A percentile compares a stretch with the other conserved stretches of the same genome.
Conservation (phyloP, 2,113 vertebrate species). For the Narcine bancroftii region DNA sequence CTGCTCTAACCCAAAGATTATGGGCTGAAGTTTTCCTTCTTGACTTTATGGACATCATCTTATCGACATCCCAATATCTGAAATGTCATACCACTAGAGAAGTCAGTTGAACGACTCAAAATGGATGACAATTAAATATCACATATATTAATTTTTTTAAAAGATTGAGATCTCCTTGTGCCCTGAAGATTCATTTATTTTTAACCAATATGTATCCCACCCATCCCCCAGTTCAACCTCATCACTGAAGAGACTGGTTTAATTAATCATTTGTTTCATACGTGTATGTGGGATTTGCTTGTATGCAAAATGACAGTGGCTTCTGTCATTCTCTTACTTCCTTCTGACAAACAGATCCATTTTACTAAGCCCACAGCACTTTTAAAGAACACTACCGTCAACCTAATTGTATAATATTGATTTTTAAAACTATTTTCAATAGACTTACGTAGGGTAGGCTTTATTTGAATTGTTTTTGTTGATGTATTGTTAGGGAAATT, state of each 20-base stretch:
- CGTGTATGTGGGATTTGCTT: not conserved
- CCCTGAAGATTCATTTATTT: not conserved
- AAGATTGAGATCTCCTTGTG: not conserved
- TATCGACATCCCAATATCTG: not conserved
- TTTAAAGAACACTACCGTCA: not conserved
- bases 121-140: not conserved
- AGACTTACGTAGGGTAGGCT: not conserved
- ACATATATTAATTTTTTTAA: not conserved
- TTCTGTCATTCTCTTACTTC: not conserved
- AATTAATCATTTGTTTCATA: not conserved
- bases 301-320: not conserved
- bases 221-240: not conserved
- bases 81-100: not conserved
- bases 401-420: not conserved
- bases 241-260: not conserved
- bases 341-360: not conserved
- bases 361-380: not conserved
- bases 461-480: not conserved
- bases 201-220: not conserved
- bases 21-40: not conserved
- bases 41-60: not conserved
- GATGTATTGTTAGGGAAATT: not conserved
- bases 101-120: not conserved
- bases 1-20: not conserved
- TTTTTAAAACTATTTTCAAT: not conserved